These are phyloP conservation scores for Saxidomus purpurata DNA, from an alignment of 1,140 invertebrate species.

Conservation along the genomic window DNA sequence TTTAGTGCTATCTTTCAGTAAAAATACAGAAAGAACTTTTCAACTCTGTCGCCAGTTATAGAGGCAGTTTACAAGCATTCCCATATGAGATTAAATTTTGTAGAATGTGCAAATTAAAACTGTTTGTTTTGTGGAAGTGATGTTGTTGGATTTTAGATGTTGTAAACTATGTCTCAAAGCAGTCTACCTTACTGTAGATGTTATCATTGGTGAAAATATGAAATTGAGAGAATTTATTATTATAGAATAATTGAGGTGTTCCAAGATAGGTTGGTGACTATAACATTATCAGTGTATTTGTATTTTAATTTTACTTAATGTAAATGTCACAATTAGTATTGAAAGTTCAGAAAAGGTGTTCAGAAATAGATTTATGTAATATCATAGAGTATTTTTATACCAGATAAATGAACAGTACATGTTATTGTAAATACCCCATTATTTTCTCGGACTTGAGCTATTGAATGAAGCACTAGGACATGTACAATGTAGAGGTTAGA, in stretches of 20 bases:
- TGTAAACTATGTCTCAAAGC: neutral
- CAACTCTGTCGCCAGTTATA: neutral
- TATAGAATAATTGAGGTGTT: neutral
- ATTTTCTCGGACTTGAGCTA: neutral
- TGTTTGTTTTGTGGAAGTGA: neutral
- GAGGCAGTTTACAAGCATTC: conserved; percentile 1
- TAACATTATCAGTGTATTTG: neutral
- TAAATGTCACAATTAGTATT: too few species aligned
- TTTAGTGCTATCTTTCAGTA: too few species aligned
- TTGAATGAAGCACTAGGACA: neutral
- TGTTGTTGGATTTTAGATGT: neutral
- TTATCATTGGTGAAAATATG: neutral
- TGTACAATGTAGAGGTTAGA: neutral
- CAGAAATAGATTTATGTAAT: conserved; percentile 3
- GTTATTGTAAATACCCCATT: neutral
- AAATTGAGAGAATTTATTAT: neutral
- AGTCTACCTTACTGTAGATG: neutral
- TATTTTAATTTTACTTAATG: too few species aligned
- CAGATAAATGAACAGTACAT: neutral
- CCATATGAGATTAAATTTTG: conserved; percentile 31
- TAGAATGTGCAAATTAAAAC: conserved; percentile 13
- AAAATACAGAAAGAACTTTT: neutral
- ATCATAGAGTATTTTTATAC: conserved; percentile 42
- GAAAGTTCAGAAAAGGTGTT: neutral
- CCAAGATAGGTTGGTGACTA: neutral